Evolutionary conservation across 2,113 vertebrate species (phyloP), one percentile per base, ranked within the genome.

Genomic region (Hipposideros armiger): DNA sequence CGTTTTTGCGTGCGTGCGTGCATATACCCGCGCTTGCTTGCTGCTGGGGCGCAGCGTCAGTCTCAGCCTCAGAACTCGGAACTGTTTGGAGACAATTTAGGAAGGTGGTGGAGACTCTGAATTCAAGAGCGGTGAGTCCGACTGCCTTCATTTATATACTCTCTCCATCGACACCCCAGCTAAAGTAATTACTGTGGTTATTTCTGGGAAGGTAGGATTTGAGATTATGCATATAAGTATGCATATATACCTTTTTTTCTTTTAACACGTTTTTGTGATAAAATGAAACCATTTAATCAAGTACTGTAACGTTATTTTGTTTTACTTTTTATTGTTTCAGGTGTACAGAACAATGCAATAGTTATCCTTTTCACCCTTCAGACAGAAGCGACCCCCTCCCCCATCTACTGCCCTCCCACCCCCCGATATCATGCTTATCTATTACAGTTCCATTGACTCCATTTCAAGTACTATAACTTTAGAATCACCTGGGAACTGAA

Each of bases 141-240:
- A 4, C 4, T 85, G 30, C 5, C 28, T 94, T 88, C n/a, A 30
- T 76, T 81, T 40, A 19, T 15, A 10, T 28, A 3, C 62, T 52
- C 17, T 32, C 19, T 76, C 24, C n/a, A 3, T 45, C 17, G 36
- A 64, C 14, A 10, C 36, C 28, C 32, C 52, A 28, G 70, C 14
- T 66, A 22, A 52, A 83, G 54, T 5, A 11, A 47, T 32, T 82
- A 54, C 50, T 72, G 32, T 22, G 47, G 19, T 67, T 60, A 22
- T 78, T 92, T 85, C 26, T 67, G 60, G 60, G 40, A 90, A 87
- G 56, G 40, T 36, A 80, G 52, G 2, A 40, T 72, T 93, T 91
- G 67, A 9, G 40, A 47, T 86, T 88, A 88, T 80, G 45, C 73
- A 2, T 62, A 47, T 56, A 11, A 10, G 47, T 47, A 47, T 7